phyloP scores from a whole-genome alignment of 2,888 invertebrate species.

The Antheraea assamensis region DNA sequence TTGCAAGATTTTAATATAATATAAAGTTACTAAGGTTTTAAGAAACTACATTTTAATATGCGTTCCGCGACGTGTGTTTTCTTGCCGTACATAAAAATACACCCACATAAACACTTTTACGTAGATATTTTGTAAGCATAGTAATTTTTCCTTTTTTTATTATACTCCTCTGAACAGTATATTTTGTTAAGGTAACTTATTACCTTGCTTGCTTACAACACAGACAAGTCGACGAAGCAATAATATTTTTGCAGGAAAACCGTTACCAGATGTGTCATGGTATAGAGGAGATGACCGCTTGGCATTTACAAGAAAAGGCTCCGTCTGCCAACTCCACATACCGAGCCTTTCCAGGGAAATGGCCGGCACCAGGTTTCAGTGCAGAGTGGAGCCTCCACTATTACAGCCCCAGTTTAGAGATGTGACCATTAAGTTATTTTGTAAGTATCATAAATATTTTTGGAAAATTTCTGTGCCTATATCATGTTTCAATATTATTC shows the following conservation, averaged over 20 bases:
- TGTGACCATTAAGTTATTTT: constrained; percentile 88
- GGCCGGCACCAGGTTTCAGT: constrained; percentile 88
- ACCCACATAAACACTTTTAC: too few relatives aligned
- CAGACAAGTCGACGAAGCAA: not conserved
- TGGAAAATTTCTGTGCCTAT: not conserved
- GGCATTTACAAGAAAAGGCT: constrained; percentile 88
- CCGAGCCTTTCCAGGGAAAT: constrained; percentile 87
- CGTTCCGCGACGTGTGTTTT: too few relatives aligned
- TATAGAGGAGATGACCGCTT: constrained; percentile 89
- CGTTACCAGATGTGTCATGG: constrained; percentile 92
- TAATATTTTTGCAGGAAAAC: constrained; percentile 83
- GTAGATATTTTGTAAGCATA: too few relatives aligned
- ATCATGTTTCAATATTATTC: not conserved
- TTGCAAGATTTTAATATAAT: too few relatives aligned
- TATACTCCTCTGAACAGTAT: too few relatives aligned
- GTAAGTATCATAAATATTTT: constrained; percentile 64
- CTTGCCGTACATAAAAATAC: too few relatives aligned
- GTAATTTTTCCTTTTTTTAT: too few relatives aligned
- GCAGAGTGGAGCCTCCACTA: constrained; percentile 88
- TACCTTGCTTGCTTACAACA: too few relatives aligned
- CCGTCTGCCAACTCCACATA: constrained; percentile 89
- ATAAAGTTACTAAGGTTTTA: too few relatives aligned
- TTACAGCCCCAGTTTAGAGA: constrained; percentile 86
- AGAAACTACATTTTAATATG: too few relatives aligned
- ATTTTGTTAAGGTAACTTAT: too few relatives aligned